Evolutionary conservation across 2,797 vertebrate species (phyloP).

Genomic region (Oryzias sinensis): DNA sequence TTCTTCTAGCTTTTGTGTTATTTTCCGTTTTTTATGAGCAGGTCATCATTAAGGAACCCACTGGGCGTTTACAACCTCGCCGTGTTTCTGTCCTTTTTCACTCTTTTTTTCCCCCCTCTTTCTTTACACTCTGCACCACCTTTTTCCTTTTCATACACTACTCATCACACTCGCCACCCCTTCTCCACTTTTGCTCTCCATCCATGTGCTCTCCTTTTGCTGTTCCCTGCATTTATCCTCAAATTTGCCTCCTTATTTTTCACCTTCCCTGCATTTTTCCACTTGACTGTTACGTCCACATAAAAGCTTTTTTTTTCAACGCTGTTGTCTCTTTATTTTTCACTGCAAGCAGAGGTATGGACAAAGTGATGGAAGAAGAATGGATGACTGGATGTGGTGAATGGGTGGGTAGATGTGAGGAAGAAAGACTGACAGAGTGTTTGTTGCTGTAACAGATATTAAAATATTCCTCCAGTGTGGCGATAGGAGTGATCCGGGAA

Average conservation of each 20-base stretch:
- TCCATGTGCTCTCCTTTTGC: constrained; percentile 29
- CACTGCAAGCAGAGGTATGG: constrained; percentile 68
- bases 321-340: constrained; percentile 33
- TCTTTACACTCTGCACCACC: constrained; percentile 39
- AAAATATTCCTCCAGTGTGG: constrained; percentile 81
- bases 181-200: constrained; percentile 35
- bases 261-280: constrained; percentile 37
- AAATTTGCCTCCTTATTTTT: constrained; percentile 39
- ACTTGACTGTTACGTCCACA: constrained; percentile 18
- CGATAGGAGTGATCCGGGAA: constrained; percentile 82
- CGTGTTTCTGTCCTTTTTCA: constrained; percentile 42
- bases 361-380: constrained; percentile 22
- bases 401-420: constrained; percentile 71
- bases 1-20: constrained; percentile 56
- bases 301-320: constrained; percentile 31
- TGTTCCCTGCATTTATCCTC: constrained; percentile 26
- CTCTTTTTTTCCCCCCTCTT: constrained; percentile 33
- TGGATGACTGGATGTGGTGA: constrained; percentile 24
- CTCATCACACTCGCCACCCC: constrained; percentile 32
- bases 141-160: constrained; percentile 32
- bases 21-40: constrained; percentile 58
- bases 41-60: constrained; percentile 49
- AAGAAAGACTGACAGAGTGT: constrained; percentile 57
- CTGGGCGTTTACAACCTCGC: constrained; percentile 54
- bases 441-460: constrained; percentile 81